Percentiles rank a stretch among this genome's conserved stretches.
Conservation (phyloP, 1,140 invertebrate genomes). For the Bombyx mori region ASM3026992v2 NC_085111.1:18520501-18521000, state of each 20-base stretch:
- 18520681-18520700: background rate
- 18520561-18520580: constrained; percentile 1
- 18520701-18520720: background rate
- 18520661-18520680: no score
- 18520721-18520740: background rate
- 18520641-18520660: constrained; percentile 1
- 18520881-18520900: no score
- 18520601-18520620: background rate
- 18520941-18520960: no score
- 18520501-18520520: no score
- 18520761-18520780: background rate
- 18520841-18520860: no score
- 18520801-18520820: background rate
- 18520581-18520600: background rate
- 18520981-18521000: no score
- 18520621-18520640: constrained; percentile 7
- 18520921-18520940: no score
- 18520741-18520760: background rate
- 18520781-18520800: background rate
- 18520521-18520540: no score
- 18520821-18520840: background rate
- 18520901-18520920: no score
- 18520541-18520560: background rate
- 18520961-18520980: no score
- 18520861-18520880: no score